Evolutionary conservation across 2,888 invertebrate species (phyloP), one percentile per base, ranked within the genome.

Genomic region (Tipula vernalis): DNA sequence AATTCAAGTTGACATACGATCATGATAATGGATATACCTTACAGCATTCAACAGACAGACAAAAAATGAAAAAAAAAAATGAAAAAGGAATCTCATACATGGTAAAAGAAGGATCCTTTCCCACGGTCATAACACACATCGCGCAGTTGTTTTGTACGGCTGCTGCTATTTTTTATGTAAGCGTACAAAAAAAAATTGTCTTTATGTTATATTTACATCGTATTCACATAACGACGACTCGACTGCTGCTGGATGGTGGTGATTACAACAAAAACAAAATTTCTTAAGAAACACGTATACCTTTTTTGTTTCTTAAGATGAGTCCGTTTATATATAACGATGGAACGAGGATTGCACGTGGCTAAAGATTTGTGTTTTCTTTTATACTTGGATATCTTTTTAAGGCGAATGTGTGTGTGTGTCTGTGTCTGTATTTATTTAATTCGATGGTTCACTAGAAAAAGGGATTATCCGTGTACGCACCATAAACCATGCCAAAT

Each of bases 301-400:
- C 83, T 83, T 83, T 83, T 39, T 15, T 15, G 51, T 71, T 71
- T 18, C 71, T 71, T 28, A 71, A 71, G 28, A 71, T 3, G 71
- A 18, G 71, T 28, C 71, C 71, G 57, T 57, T 57, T n/a, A 39
- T 39, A 6, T 51, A 28, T 71, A 71, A 71, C 71, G 71, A 28
- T 85, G 85, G 85, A 85, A 85, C 85, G 85, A 85, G 85, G 42
- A 42, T 85, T 85, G 85, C 85, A 85, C 85, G 85, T 85, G 85
- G 85, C 85, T 85, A 84, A 18, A 85, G 42, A 42, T 44, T 85
- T 10, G 15, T 85, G 39, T 42, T 42, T 85, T 42, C 12, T 42
- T 42, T 3, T 44, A 15, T 44, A 5, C 36, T 36, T 36, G 3
- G 39, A 6, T 39, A 5, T 39, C 39, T 39, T 39, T 3, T 39